Conservation (phyloP, 2,888 invertebrate species). For the Lapara coniferarum region DNA sequence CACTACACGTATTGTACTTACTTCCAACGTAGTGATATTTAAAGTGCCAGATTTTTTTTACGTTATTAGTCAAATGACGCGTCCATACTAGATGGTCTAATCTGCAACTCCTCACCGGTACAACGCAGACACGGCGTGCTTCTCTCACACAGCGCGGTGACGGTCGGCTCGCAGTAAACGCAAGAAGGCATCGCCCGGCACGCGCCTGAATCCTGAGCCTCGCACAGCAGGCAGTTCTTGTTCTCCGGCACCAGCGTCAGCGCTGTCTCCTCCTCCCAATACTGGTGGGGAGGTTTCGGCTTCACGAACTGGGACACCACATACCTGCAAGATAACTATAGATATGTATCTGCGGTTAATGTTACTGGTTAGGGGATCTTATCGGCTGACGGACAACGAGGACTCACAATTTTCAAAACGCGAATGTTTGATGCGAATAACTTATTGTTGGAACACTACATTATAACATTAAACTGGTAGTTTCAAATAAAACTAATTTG, state of each 20-base stretch:
- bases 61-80: too few relatives aligned
- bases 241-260: slow-evolving; percentile 67
- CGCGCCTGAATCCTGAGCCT: slow-evolving; percentile 72
- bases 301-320: slow-evolving; percentile 74
- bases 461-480: too few relatives aligned
- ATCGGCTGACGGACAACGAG: too few relatives aligned
- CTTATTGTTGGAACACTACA: neutral
- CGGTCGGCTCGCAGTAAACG: slow-evolving; percentile 75
- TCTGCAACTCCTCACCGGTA: slow-evolving; percentile 52
- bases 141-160: slow-evolving; percentile 73
- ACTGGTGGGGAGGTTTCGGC: slow-evolving; percentile 74
- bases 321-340: slow-evolving; percentile 50
- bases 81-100: too few relatives aligned
- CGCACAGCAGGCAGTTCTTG: slow-evolving; percentile 75
- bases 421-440: too few relatives aligned
- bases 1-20: too few relatives aligned
- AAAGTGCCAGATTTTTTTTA: too few relatives aligned
- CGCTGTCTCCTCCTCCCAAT: slow-evolving; percentile 77
- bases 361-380: too few relatives aligned
- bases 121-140: slow-evolving; percentile 74
- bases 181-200: slow-evolving; percentile 76
- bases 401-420: too few relatives aligned
- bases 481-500: neutral
- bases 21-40: too few relatives aligned
- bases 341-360: too few relatives aligned